Percentiles rank a stretch among this genome's conserved stretches.
These are phyloP conservation scores for Musca domestica DNA, from an alignment of 1,140 invertebrate genomes.

Conservation along the genomic window DNA sequence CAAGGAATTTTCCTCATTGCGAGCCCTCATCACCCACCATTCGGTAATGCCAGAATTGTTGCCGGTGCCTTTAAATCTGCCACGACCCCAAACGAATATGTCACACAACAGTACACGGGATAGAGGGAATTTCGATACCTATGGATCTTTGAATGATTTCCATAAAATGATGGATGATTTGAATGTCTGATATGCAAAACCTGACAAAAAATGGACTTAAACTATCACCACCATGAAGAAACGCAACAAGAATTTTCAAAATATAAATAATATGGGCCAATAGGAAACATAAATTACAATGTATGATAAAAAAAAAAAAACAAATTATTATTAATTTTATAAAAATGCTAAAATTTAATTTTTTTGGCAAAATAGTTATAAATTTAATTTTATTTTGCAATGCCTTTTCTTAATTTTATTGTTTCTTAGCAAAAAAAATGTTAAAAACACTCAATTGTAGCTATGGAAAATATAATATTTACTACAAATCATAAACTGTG, in stretches of 20 bases:
- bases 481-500: too few relatives aligned
- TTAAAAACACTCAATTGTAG: too few relatives aligned
- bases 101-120: conserved; percentile 2
- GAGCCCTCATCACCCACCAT: conserved; percentile 89
- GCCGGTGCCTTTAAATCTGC: conserved; percentile 84
- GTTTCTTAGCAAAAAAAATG: too few relatives aligned
- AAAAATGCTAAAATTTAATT: too few relatives aligned
- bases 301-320: not conserved
- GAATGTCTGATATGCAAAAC: conserved; percentile 58
- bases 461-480: too few relatives aligned
- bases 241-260: not conserved
- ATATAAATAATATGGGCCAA: not conserved
- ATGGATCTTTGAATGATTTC: conserved; percentile 76
- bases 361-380: too few relatives aligned
- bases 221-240: too few relatives aligned
- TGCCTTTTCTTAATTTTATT: too few relatives aligned
- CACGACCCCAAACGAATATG: conserved; percentile 61
- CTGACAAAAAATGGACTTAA: not conserved
- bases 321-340: not conserved
- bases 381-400: too few relatives aligned
- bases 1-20: conserved; percentile 89
- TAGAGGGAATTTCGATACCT: conserved; percentile 62
- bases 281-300: not conserved
- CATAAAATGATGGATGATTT: conserved; percentile 81
- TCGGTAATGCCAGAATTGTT: conserved; percentile 93